These are phyloP conservation scores for Salminus brasiliensis DNA, from an alignment of 2,113 vertebrate genomes.

Conservation along the genomic window DNA sequence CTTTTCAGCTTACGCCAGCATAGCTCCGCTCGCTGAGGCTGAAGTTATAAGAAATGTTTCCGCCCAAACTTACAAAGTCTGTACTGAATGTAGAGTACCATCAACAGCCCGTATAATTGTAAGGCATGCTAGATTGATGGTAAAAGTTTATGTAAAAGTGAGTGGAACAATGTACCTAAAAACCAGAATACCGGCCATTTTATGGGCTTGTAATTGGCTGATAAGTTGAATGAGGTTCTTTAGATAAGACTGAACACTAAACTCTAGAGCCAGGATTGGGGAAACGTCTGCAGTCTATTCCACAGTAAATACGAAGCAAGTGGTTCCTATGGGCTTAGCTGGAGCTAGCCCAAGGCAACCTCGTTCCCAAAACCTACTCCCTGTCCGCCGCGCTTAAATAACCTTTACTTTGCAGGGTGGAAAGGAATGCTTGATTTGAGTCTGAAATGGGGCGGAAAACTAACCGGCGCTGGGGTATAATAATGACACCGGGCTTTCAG, in stretches of 20 bases:
- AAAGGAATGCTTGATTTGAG: conserved; percentile 59
- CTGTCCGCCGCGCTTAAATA: conserved; percentile 49
- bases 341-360: conserved; percentile 7
- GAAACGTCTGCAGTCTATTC: conserved; percentile 9
- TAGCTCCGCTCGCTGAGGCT: too few relatives aligned
- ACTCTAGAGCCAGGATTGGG: neutral
- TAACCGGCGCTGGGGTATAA: conserved; percentile 50
- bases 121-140: too few relatives aligned
- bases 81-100: too few relatives aligned
- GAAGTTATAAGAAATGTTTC: too few relatives aligned
- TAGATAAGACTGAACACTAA: neutral
- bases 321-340: conserved; percentile 14
- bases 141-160: too few relatives aligned
- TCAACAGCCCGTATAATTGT: too few relatives aligned
- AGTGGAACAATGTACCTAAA: too few relatives aligned
- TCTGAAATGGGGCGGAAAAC: conserved; percentile 69
- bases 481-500: conserved; percentile 40
- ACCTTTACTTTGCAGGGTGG: conserved; percentile 45
- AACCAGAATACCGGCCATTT: neutral
- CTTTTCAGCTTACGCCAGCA: too few relatives aligned
- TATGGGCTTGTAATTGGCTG: neutral
- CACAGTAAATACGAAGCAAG: conserved; percentile 10
- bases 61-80: neutral
- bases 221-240: neutral
- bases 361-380: conserved; percentile 9